Conservation (phyloP, 2,113 vertebrate species). For the Myiopsitta monachus region DNA sequence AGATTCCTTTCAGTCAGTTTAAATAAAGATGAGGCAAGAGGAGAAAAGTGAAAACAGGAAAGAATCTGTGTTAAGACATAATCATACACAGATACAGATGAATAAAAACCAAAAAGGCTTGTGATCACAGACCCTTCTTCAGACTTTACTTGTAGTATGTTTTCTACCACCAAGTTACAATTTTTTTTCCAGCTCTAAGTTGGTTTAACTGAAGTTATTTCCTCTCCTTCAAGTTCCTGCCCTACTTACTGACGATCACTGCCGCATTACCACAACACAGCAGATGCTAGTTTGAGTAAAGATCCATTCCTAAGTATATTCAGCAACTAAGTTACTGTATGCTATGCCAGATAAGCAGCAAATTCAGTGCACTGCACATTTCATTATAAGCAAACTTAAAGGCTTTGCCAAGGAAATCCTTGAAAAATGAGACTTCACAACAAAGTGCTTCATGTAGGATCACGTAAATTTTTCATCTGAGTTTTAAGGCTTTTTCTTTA, state of each 20-base stretch:
- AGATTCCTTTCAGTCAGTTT: not conserved
- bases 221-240: not conserved
- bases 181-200: constrained; percentile 13
- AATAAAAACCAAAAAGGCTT: not conserved
- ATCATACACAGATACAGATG: not conserved
- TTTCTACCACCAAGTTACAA: not conserved
- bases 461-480: not conserved
- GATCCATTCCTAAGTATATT: not conserved
- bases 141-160: not conserved
- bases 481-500: not conserved
- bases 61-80: not conserved
- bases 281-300: not conserved
- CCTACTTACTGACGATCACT: not conserved
- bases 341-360: not conserved
- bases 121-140: not conserved
- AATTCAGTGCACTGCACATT: not conserved
- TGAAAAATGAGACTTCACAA: not conserved
- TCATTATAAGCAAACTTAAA: not conserved
- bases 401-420: not conserved
- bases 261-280: not conserved
- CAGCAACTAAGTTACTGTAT: not conserved
- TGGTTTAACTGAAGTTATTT: constrained; percentile 23
- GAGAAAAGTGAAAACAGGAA: not conserved
- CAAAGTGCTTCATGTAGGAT: not conserved
- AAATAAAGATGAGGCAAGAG: not conserved